Evolutionary conservation across 2,888 invertebrate genomes (phyloP), one percentile per base, ranked within the genome.

Genomic region (Sinodicranocentrus sp.): DNA sequence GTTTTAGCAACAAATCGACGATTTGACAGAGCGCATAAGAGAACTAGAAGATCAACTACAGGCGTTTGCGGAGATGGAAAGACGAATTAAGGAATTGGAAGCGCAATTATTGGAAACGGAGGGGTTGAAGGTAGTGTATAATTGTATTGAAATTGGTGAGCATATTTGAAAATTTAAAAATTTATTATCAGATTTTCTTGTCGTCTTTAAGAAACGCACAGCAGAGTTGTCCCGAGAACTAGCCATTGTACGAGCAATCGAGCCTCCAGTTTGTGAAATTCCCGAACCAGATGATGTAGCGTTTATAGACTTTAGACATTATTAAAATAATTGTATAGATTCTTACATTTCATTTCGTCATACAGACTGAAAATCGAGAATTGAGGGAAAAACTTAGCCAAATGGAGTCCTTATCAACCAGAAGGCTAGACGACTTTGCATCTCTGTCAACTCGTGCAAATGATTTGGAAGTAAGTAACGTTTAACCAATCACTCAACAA

Each of bases 1-100:
- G n/a, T n/a, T 48, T 48, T n/a, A 48, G 48, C 6, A 5, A 5
- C 48, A 48, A 48, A 48, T 48, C n/a, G 15, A 61, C 1, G 61
- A 61, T 1, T n/a, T 61, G 61, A 13, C 10, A 6, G 52, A 65
- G 10, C 28, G 65, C 10, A 75, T 75, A 6, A 43, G 17, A 21
- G 75, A 75, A 19, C 28, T 75, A 2, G 75, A 75, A 25, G 75
- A 75, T n/a, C 44, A 63, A 6, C 28, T 75, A 13, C 17, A 48
- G 1, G 63, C 61, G 10, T 26, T 28, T 1, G 2, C 26, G 6
- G 61, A 61, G n/a, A 61, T 61, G 61, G 54, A 76, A 25, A 23
- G 21, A 6, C 19, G 65, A 1, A 52, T 77, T 2, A 77, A 68
- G 43, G 68, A 77, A 19, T 43, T 77, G 68, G 68, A 77, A 17